Evolutionary conservation across 1,140 invertebrate genomes (phyloP).

Genomic region (Arctopsyche grandis): DNA sequence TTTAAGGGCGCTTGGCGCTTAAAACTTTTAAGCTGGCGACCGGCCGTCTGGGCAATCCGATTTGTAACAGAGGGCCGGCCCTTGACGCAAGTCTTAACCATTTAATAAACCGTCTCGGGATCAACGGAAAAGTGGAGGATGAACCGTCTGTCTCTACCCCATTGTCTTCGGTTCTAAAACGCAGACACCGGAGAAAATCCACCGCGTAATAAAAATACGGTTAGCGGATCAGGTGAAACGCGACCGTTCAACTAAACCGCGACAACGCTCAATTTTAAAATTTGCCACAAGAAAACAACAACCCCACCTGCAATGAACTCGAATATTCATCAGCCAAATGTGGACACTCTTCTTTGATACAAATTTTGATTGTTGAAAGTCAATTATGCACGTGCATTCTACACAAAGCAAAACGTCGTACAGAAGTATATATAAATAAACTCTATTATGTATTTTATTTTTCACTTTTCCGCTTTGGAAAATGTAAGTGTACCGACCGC

Average conservation of each 20-base stretch:
- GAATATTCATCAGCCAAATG: too few relatives aligned
- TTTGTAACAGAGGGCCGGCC: slow-evolving; percentile 39
- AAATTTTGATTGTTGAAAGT: too few relatives aligned
- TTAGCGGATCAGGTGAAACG: slow-evolving; percentile 45
- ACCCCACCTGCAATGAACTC: too few relatives aligned
- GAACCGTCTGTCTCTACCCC: slow-evolving; percentile 42
- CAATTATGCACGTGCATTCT: too few relatives aligned
- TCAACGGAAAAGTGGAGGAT: slow-evolving; percentile 26
- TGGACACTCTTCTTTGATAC: too few relatives aligned
- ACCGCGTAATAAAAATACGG: slow-evolving; percentile 52
- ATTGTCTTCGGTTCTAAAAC: slow-evolving; percentile 33
- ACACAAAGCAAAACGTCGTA: neutral
- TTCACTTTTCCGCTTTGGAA: slow-evolving; percentile 8
- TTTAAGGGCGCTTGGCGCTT: slow-evolving; percentile 19
- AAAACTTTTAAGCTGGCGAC: slow-evolving; percentile 40
- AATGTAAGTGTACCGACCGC: neutral
- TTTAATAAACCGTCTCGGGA: slow-evolving; percentile 49
- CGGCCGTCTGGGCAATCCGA: slow-evolving; percentile 44
- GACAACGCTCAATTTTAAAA: neutral
- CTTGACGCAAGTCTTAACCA: slow-evolving; percentile 48
- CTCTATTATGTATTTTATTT: neutral
- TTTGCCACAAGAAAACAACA: too few relatives aligned
- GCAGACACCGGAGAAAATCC: slow-evolving; percentile 39
- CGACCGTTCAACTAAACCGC: slow-evolving; percentile 6
- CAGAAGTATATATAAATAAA: neutral